phyloP scores from a whole-genome alignment of 1,140 invertebrate genomes.

The Pogonomyrmex californicus region DNA sequence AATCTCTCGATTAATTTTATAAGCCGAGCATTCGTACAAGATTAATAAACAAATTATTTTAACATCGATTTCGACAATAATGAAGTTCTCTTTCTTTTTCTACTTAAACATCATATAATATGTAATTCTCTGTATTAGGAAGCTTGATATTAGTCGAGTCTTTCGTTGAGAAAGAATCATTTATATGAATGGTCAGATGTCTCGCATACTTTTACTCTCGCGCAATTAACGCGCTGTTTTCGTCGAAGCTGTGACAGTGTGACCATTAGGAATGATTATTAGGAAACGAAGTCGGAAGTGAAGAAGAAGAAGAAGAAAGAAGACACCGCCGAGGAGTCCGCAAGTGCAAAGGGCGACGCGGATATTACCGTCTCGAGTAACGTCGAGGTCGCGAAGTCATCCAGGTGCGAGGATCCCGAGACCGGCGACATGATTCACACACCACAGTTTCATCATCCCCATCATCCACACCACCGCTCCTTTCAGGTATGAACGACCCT shows the following conservation, averaged over 20 bases:
- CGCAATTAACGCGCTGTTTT: background rate
- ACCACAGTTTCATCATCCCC: slow-evolving; percentile 89
- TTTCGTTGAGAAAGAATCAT: background rate
- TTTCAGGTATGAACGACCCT: slow-evolving; percentile 87
- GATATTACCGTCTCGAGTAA: slow-evolving; percentile 68
- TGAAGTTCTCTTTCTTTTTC: background rate
- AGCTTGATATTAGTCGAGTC: background rate
- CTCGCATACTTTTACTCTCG: background rate
- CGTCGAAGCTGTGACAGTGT: background rate
- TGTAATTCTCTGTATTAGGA: background rate
- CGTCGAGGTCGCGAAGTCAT: slow-evolving; percentile 78
- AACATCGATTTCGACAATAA: background rate
- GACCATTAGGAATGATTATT: slow-evolving; percentile 39
- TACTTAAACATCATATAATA: slow-evolving; percentile 9
- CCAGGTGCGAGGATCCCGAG: slow-evolving; percentile 85
- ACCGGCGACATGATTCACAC: slow-evolving; percentile 90
- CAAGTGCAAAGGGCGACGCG: slow-evolving; percentile 76
- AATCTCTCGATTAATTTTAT: no score
- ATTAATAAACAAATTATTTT: background rate
- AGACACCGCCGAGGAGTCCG: slow-evolving; percentile 71
- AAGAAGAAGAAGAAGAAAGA: slow-evolving; percentile 79
- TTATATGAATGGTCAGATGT: background rate
- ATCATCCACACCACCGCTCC: slow-evolving; percentile 87
- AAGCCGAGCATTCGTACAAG: no score
- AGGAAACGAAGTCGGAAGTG: slow-evolving; percentile 79